Conservation (phyloP, 2,797 vertebrate genomes). For the Siniperca undulata region DNA sequence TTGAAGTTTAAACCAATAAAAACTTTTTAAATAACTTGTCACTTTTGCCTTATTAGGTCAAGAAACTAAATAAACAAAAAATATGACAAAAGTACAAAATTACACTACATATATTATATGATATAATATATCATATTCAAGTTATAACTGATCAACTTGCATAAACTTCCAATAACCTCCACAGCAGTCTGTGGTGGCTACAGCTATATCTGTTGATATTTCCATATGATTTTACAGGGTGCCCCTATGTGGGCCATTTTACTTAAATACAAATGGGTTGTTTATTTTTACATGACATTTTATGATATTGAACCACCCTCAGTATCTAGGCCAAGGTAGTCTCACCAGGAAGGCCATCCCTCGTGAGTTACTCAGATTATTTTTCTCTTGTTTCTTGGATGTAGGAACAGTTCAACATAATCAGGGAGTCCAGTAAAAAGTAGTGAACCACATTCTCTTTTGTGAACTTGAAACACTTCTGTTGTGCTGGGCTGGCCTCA, state of each 20-base stretch:
- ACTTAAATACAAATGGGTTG: constrained; percentile 27
- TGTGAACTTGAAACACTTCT: not conserved
- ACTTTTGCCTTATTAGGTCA: not conserved
- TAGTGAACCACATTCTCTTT: not conserved
- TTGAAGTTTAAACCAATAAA: not conserved
- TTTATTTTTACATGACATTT: constrained; percentile 52
- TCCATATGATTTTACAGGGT: not conserved
- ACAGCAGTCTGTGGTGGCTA: not conserved
- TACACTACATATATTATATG: not conserved
- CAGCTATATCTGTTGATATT: not conserved
- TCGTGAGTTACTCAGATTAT: constrained; percentile 51
- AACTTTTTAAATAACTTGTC: not conserved
- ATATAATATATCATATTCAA: not conserved
- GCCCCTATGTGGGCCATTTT: constrained; percentile 2
- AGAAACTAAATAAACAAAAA: not conserved
- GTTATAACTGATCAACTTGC: not conserved
- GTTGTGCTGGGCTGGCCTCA: not conserved
- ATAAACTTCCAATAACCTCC: not conserved
- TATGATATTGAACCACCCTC: constrained; percentile 54
- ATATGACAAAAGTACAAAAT: not conserved
- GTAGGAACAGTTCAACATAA: not conserved
- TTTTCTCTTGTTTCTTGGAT: constrained; percentile 24
- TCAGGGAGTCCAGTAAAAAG: not conserved
- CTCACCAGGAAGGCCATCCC: constrained; percentile 49
- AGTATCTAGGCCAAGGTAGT: constrained; percentile 70